A percentile compares a stretch with the other conserved stretches of the same genome.
phyloP scores from a whole-genome alignment of 2,113 vertebrate species.

The Plectropomus leopardus region DNA sequence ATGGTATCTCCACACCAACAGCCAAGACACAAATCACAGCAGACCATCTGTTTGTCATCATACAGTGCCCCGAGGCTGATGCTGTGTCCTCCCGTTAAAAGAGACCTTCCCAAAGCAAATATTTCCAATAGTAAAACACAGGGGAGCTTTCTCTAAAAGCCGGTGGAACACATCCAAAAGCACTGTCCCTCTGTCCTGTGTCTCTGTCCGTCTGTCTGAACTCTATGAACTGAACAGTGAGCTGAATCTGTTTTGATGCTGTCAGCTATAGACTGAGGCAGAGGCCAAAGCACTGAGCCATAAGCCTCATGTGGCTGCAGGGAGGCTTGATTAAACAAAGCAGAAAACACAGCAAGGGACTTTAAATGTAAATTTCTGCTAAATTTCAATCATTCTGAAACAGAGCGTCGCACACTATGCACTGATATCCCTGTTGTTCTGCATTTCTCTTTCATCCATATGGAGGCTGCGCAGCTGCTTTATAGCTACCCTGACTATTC shows the following conservation, averaged over 20 bases:
- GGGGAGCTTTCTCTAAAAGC: slow-evolving; percentile 53
- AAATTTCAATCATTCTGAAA: slow-evolving; percentile 45
- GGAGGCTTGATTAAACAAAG: slow-evolving; percentile 49
- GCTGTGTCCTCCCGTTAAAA: slow-evolving; percentile 59
- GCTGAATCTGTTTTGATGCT: slow-evolving; percentile 36
- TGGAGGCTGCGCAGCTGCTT: slow-evolving; percentile 36
- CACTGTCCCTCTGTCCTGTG: slow-evolving; percentile 47
- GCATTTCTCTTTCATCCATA: slow-evolving; percentile 35
- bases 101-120: slow-evolving; percentile 71
- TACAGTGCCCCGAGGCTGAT: slow-evolving; percentile 55
- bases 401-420: not conserved
- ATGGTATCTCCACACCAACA: slow-evolving; percentile 43
- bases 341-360: slow-evolving; percentile 19
- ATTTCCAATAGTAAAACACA: slow-evolving; percentile 64
- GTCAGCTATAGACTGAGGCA: slow-evolving; percentile 21
- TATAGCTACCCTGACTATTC: slow-evolving; percentile 22
- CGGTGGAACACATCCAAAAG: slow-evolving; percentile 53
- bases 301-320: slow-evolving; percentile 28
- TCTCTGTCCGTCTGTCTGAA: slow-evolving; percentile 28
- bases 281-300: slow-evolving; percentile 14
- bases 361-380: slow-evolving; percentile 35
- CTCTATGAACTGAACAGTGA: slow-evolving; percentile 14
- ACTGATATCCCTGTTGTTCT: slow-evolving; percentile 27
- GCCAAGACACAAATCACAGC: slow-evolving; percentile 52
- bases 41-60: slow-evolving; percentile 69